Conservation (phyloP, 2,888 invertebrate genomes). For the Monoplex corrugatus region DNA sequence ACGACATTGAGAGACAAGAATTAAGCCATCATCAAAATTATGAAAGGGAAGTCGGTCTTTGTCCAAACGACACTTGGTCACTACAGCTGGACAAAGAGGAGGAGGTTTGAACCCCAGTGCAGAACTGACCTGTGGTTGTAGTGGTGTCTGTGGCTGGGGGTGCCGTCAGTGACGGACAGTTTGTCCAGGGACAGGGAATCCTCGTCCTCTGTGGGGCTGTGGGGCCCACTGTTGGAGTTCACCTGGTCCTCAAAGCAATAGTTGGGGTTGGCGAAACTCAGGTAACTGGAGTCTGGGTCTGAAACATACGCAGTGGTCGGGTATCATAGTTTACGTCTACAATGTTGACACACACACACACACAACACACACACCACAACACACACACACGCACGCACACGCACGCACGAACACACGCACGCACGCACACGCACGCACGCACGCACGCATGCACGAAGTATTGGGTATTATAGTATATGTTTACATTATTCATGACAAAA, state of each 20-base stretch:
- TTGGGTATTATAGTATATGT: no score
- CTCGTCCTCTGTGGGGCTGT: slow-evolving; percentile 50
- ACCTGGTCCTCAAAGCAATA: slow-evolving; percentile 86
- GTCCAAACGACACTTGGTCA: no score
- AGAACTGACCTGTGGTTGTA: neutral
- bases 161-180: slow-evolving; percentile 3
- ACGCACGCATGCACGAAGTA: neutral
- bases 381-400: slow-evolving; percentile 10
- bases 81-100: neutral
- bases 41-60: no score
- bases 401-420: neutral
- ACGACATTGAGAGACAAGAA: no score
- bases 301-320: slow-evolving; percentile 82
- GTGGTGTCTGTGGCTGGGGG: slow-evolving; percentile 7
- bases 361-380: neutral
- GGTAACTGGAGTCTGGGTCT: slow-evolving; percentile 91
- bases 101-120: neutral
- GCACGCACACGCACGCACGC: neutral
- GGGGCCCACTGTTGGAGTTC: slow-evolving; percentile 60
- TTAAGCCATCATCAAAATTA: no score
- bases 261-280: slow-evolving; percentile 94
- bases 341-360: neutral
- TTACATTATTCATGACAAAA: no score
- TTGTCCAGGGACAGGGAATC: slow-evolving; percentile 62
- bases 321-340: no score